phyloP scores from a whole-genome alignment of 2,113 vertebrate genomes.

The Cinclus mexicanus region DNA sequence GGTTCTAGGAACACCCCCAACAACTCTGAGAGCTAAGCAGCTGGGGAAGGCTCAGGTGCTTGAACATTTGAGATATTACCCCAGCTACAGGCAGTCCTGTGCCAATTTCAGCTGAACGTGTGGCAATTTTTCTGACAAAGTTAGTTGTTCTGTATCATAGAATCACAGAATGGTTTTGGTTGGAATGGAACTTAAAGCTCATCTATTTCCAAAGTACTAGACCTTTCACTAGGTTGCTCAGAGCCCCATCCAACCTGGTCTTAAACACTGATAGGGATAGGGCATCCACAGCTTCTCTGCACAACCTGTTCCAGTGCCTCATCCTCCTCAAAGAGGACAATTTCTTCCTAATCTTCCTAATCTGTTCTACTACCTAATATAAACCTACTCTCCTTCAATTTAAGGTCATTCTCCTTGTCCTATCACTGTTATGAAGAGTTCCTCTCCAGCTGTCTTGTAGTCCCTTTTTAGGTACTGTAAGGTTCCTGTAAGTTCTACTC shows the following conservation, averaged over 20 bases:
- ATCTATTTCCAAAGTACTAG: not conserved
- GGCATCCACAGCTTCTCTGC: not conserved
- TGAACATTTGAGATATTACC: too few species aligned
- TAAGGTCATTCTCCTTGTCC: not conserved
- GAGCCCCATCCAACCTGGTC: not conserved
- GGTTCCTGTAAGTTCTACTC: not conserved
- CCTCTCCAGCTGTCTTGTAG: not conserved
- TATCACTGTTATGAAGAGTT: not conserved
- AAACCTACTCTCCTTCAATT: not conserved
- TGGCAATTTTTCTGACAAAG: not conserved
- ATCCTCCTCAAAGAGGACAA: not conserved
- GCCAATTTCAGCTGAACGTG: fast-evolving
- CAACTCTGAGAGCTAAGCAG: not conserved
- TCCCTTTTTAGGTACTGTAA: not conserved
- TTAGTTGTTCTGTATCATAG: not conserved
- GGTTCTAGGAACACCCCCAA: not conserved
- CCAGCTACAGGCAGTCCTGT: not conserved
- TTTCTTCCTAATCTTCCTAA: not conserved
- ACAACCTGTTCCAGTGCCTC: not conserved
- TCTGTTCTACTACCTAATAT: not conserved
- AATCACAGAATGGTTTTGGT: not conserved
- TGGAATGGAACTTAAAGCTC: not conserved
- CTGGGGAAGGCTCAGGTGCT: not conserved
- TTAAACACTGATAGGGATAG: not conserved
- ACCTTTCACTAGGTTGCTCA: not conserved